Evolutionary conservation across 1,140 invertebrate species (phyloP), one percentile per base, ranked within the genome.

Genomic region (Magallana ariakensis): DNA sequence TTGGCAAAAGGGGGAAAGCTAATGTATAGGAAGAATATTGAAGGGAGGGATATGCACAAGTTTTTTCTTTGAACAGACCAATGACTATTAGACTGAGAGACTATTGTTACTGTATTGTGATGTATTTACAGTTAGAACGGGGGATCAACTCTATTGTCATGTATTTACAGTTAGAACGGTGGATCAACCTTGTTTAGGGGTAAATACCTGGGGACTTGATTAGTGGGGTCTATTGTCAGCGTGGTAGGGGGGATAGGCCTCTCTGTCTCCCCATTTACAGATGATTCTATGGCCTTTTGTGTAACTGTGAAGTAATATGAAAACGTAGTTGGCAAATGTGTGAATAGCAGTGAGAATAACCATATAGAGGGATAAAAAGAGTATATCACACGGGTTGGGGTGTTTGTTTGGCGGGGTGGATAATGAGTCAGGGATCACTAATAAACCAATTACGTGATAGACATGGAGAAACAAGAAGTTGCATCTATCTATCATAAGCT

Each of bases 391-490:
- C 66, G 10, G 11, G 8, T 26, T 26, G 33, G 66, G 66, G 66
- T 75, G 66, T 75, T 33, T 26, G 66, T 26, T 33, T 13, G 66
- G 66, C 33, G 66, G 66, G 66, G 22, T 75, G 26, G 66, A 22
- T 75, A 75, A 75, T 75, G 66, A 75, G 19, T 75, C 66, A 46
- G 66, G 26, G 22, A 75, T 75, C 66, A 75, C 22, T 75, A 75
- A 75, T 75, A 75, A 26, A 22, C 22, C 66, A 75, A 75, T 75
- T 75, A 75, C 26, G 26, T 75, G 13, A 26, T 19, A 26, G 66
- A n/a, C n/a, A 60, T 13, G 58, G 6, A 46, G 33, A 26, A 75
- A 26, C 15, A 26, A 3, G 19, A 26, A 75, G 66, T 26, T 75
- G n/a, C n/a, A 75, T 75, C 22, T 13, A 9, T 75, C 22, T 75